These are phyloP conservation scores for Leucozona laternaria DNA, from an alignment of 2,888 invertebrate species.

Conservation along the genomic window DNA sequence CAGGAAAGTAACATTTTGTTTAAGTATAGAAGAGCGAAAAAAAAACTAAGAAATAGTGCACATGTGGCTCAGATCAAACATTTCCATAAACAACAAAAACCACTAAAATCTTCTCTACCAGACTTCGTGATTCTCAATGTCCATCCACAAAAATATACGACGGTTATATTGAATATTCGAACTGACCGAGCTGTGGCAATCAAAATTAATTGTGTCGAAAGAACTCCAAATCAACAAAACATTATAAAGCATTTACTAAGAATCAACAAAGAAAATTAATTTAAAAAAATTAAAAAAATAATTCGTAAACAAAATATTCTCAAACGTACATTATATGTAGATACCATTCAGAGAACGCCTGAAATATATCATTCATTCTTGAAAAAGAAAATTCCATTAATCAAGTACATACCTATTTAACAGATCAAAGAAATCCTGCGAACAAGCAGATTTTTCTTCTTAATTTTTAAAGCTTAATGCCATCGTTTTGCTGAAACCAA, in stretches of 20 bases:
- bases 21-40: too few relatives aligned
- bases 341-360: neutral
- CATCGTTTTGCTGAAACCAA: neutral
- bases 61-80: too few relatives aligned
- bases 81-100: too few relatives aligned
- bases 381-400: conserved; percentile 10
- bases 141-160: neutral
- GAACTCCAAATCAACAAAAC: conserved; percentile 25
- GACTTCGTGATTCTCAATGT: too few relatives aligned
- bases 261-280: conserved; percentile 46
- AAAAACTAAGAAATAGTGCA: too few relatives aligned
- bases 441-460: conserved; percentile 35
- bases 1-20: too few relatives aligned
- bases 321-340: too few relatives aligned
- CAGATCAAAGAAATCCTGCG: conserved; percentile 58
- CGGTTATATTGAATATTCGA: neutral
- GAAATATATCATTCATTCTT: conserved; percentile 32
- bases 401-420: conserved; percentile 30
- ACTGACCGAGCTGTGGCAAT: neutral
- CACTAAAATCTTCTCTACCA: too few relatives aligned
- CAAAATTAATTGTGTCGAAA: neutral
- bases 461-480: conserved; percentile 26
- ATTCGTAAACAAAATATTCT: conserved; percentile 26
- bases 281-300: conserved; percentile 6
- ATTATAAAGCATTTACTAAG: conserved; percentile 1